Evolutionary conservation across 2,888 invertebrate genomes (phyloP).

Genomic region (Drosophila silvestris): DNA sequence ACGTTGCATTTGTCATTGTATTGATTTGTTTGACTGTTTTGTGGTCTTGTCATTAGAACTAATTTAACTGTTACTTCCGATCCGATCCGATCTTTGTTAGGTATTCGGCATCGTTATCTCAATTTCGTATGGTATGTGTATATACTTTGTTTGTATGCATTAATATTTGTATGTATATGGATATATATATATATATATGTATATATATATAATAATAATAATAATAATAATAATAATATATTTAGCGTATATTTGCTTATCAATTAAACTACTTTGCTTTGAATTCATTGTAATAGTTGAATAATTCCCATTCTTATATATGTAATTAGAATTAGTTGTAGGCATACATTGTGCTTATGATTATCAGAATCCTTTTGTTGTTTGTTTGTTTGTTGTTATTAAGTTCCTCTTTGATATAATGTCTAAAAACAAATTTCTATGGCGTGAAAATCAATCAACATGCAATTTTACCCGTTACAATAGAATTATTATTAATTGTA

Average conservation of each 20-base stretch:
- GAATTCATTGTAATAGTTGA: constrained; percentile 38
- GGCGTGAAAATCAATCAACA: constrained; percentile 49
- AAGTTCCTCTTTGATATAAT: constrained; percentile 34
- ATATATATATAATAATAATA: constrained; percentile 33
- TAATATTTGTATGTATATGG: constrained; percentile 41
- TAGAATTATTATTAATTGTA: constrained; percentile 32
- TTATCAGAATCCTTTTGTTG: constrained; percentile 68
- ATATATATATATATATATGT: constrained; percentile 34
- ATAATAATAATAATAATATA: constrained; percentile 31
- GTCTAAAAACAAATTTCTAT: constrained; percentile 40
- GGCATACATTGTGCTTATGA: constrained; percentile 73
- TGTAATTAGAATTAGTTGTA: constrained; percentile 57
- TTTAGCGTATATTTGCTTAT: constrained; percentile 68
- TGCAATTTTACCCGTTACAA: constrained; percentile 17
- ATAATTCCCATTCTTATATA: constrained; percentile 31
- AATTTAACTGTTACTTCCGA: constrained; percentile 59
- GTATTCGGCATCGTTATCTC: constrained; percentile 24
- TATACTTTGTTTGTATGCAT: constrained; percentile 52
- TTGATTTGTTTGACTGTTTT: constrained; percentile 60
- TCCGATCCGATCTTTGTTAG: constrained; percentile 16
- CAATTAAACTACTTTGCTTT: constrained; percentile 65
- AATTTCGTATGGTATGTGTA: constrained; percentile 38
- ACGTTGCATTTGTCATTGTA: constrained; percentile 50
- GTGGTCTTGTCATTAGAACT: constrained; percentile 65
- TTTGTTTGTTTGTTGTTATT: constrained; percentile 22